These are phyloP conservation scores for Drosophila nigromelanica DNA, from an alignment of 1,140 invertebrate genomes.

Conservation along the genomic window DNA sequence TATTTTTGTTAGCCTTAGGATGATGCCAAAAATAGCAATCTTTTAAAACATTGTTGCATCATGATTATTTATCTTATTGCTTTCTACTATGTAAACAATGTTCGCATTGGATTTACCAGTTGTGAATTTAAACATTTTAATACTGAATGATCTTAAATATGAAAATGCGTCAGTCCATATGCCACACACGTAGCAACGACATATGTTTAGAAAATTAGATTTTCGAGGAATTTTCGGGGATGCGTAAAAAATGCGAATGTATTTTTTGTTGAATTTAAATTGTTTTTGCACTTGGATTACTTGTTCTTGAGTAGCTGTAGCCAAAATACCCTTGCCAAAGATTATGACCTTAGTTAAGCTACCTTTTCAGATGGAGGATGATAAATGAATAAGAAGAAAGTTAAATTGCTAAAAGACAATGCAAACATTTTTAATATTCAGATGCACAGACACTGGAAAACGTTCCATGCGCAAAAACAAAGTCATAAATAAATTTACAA, in stretches of 20 bases:
- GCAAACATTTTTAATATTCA: slow-evolving; percentile 40
- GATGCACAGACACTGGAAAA: slow-evolving; percentile 14
- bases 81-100: slow-evolving; percentile 49
- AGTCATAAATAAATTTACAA: slow-evolving; percentile 76
- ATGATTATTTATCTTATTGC: slow-evolving; percentile 27
- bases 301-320: neutral
- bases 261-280: neutral
- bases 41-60: slow-evolving; percentile 47
- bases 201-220: too few relatives aligned
- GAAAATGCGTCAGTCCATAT: slow-evolving; percentile 29
- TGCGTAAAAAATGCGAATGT: neutral
- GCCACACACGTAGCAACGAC: slow-evolving; percentile 33
- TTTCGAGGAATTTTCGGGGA: too few relatives aligned
- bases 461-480: slow-evolving; percentile 32
- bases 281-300: neutral
- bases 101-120: slow-evolving; percentile 37
- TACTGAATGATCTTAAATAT: slow-evolving; percentile 11
- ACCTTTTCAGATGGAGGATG: slow-evolving; percentile 2
- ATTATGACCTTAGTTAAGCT: neutral
- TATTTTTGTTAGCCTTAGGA: slow-evolving; percentile 5
- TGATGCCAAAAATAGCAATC: slow-evolving; percentile 56
- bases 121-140: slow-evolving; percentile 48
- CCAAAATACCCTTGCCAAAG: neutral
- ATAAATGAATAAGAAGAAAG: slow-evolving; percentile 35
- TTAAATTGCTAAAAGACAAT: slow-evolving; percentile 48